Conservation (phyloP, 2,888 invertebrate genomes). For the Epicampocera succincta region DNA sequence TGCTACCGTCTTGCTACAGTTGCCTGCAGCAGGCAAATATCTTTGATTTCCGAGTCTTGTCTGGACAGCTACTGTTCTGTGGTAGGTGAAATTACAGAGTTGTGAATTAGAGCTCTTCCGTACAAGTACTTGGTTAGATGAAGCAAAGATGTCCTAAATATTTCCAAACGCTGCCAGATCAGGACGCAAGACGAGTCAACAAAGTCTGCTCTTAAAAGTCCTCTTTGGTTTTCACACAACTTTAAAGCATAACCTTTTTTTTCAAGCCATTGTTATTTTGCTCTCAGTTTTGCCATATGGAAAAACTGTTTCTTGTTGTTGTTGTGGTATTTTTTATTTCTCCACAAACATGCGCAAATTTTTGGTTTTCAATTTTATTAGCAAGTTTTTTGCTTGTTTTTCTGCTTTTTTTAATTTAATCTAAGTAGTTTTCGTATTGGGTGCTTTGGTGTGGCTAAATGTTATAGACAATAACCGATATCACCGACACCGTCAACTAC, state of each 20-base stretch:
- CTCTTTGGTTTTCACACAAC: neutral
- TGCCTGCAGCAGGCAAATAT: too few species aligned
- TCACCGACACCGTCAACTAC: slow-evolving; percentile 52
- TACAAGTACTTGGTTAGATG: too few species aligned
- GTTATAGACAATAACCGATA: slow-evolving; percentile 57
- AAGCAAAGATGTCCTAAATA: too few species aligned
- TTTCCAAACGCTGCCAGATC: too few species aligned
- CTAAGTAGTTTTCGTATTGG: slow-evolving; percentile 33
- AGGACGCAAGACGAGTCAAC: too few species aligned
- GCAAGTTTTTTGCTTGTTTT: neutral
- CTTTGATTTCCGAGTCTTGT: too few species aligned
- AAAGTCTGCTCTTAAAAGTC: too few species aligned
- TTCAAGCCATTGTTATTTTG: neutral
- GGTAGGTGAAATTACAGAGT: too few species aligned
- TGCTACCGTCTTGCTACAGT: too few species aligned
- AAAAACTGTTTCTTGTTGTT: slow-evolving; percentile 29
- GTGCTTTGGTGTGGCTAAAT: slow-evolving; percentile 61
- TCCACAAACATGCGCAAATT: slow-evolving; percentile 18
- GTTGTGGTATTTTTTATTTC: slow-evolving; percentile 30
- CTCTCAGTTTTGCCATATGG: slow-evolving; percentile 6
- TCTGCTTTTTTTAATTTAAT: neutral
- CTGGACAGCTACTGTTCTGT: too few species aligned
- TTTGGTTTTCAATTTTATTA: slow-evolving; percentile 12
- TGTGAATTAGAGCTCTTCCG: too few species aligned
- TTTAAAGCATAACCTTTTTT: slow-evolving; percentile 7